phyloP scores from a whole-genome alignment of 2,113 vertebrate species.

The Gavia stellata region DNA sequence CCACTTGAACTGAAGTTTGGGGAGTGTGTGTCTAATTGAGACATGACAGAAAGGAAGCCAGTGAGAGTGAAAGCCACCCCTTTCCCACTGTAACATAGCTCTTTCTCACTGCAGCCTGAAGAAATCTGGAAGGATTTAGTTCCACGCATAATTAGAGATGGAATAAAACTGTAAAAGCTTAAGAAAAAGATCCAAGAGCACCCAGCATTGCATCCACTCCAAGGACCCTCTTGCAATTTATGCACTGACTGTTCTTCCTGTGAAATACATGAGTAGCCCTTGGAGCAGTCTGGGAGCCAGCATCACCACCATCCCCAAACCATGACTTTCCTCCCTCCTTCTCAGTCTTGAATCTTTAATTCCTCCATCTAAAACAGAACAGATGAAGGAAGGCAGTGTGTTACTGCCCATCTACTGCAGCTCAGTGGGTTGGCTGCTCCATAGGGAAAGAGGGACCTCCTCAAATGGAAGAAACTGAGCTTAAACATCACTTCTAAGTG shows the following conservation, averaged over 20 bases:
- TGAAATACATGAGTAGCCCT: background rate
- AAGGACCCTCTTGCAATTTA: background rate
- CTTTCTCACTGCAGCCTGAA: background rate
- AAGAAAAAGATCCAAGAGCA: background rate
- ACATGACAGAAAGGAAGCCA: background rate
- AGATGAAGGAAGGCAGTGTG: background rate
- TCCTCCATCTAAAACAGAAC: background rate
- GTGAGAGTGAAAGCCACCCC: fast-evolving
- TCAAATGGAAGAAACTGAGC: background rate
- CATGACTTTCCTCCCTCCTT: background rate
- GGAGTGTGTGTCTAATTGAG: background rate
- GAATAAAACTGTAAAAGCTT: background rate
- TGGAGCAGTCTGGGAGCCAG: background rate
- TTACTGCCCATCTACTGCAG: background rate
- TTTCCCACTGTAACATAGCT: background rate
- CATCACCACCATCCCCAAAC: background rate
- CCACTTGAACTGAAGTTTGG: background rate
- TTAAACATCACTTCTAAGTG: background rate
- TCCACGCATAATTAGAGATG: background rate
- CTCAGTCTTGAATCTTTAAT: background rate
- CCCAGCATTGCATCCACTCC: background rate
- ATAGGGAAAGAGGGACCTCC: background rate
- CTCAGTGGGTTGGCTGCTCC: background rate
- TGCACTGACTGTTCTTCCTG: background rate
- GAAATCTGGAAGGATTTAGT: too few relatives aligned